Conservation (phyloP, 1,140 invertebrate species). For the Teleopsis dalmanni region DNA sequence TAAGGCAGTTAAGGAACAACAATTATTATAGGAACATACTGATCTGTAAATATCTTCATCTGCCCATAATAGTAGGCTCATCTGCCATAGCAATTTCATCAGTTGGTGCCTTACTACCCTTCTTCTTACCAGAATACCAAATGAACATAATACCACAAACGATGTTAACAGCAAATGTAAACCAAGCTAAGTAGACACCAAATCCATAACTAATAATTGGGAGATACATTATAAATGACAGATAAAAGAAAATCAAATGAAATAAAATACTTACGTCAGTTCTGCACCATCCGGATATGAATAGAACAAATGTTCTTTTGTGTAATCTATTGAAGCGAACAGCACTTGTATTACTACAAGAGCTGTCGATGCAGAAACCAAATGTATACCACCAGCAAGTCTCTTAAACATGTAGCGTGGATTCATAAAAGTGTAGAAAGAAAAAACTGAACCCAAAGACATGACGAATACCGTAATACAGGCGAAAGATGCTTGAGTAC, state of each 20-base stretch:
- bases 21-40: background rate
- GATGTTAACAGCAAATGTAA: conserved; percentile 66
- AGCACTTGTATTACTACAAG: conserved; percentile 76
- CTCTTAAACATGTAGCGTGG: conserved; percentile 85
- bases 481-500: conserved; percentile 76
- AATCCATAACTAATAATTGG: conserved; percentile 53
- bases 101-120: conserved; percentile 68
- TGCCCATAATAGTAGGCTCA: conserved; percentile 74
- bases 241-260: background rate
- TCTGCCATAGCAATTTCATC: conserved; percentile 75
- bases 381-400: conserved; percentile 73
- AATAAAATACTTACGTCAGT: conserved; percentile 47
- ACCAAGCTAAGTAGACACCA: conserved; percentile 72
- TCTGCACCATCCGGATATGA: conserved; percentile 61
- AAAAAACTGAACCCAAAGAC: conserved; percentile 72
- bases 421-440: conserved; percentile 77
- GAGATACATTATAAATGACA: background rate
- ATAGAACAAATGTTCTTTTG: conserved; percentile 56
- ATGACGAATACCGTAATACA: conserved; percentile 74
- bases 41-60: conserved; percentile 47
- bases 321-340: conserved; percentile 63
- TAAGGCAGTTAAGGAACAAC: too few relatives aligned
- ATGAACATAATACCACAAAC: conserved; percentile 65
- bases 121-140: conserved; percentile 72
- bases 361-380: conserved; percentile 66